A percentile compares a stretch with the other conserved stretches of the same genome.
These are phyloP conservation scores for Chionoecetes opilio DNA, from an alignment of 1,140 invertebrate genomes.

Conservation along the genomic window DNA sequence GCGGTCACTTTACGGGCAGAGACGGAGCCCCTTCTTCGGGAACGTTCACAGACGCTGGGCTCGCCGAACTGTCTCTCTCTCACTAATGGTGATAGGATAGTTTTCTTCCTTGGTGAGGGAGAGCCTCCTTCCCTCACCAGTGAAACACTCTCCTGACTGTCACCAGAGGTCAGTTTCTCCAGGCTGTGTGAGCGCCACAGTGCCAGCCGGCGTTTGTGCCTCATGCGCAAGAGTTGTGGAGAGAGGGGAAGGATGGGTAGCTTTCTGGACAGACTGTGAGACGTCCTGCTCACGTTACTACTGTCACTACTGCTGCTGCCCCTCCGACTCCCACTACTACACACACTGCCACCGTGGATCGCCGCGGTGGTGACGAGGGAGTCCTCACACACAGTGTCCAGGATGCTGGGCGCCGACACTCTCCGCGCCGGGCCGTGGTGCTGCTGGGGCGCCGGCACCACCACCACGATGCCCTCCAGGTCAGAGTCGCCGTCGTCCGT, in stretches of 20 bases:
- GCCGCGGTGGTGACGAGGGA: neutral
- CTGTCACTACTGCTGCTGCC: conserved; percentile 2
- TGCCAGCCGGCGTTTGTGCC: neutral
- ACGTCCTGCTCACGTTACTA: neutral
- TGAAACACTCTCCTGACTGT: neutral
- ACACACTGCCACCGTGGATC: neutral
- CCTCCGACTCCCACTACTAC: neutral
- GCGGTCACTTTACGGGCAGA: conserved; percentile 59
- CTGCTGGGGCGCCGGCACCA: neutral
- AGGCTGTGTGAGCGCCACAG: conserved; percentile 60
- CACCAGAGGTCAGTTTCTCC: conserved; percentile 45
- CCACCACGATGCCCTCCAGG: conserved; percentile 33
- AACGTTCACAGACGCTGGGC: neutral
- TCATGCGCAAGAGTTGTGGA: conserved; percentile 9
- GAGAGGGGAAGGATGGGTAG: conserved; percentile 52
- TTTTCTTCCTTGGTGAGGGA: conserved; percentile 48
- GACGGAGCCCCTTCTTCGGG: conserved; percentile 55
- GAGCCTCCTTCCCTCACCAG: conserved; percentile 1
- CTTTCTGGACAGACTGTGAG: conserved; percentile 23
- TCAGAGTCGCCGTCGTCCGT: conserved; percentile 69
- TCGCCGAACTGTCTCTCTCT: conserved; percentile 49
- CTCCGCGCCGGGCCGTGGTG: conserved; percentile 31
- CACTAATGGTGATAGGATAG: conserved; percentile 33
- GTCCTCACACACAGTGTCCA: conserved; percentile 61
- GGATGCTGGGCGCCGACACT: conserved; percentile 71